phyloP scores from a whole-genome alignment of 2,113 vertebrate genomes.

The Benitochromis conjunctus region DNA sequence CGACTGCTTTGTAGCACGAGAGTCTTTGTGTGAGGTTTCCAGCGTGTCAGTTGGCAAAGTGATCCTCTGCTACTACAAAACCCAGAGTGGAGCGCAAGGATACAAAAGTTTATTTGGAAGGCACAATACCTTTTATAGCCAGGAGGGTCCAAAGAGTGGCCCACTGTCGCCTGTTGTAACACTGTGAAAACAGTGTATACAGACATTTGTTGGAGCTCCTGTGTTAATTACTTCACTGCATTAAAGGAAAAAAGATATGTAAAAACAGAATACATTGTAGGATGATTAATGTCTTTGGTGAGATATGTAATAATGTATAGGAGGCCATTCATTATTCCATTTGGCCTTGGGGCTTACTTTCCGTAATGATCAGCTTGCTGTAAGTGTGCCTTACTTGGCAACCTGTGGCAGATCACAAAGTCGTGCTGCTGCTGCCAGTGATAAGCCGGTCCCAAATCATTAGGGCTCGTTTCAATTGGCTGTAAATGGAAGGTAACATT shows the following conservation, averaged over 20 bases:
- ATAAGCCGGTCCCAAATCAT: slow-evolving; percentile 34
- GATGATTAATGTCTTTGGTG: slow-evolving; percentile 25
- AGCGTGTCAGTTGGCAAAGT: neutral
- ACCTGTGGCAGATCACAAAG: slow-evolving; percentile 36
- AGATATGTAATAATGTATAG: slow-evolving; percentile 37
- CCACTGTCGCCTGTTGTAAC: neutral
- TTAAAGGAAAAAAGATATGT: neutral
- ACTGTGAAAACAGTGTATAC: neutral
- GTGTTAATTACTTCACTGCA: slow-evolving; percentile 13
- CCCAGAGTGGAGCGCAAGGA: neutral
- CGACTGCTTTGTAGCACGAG: neutral
- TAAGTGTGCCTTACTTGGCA: slow-evolving; percentile 46
- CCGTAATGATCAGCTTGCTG: slow-evolving; percentile 42
- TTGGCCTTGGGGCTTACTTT: slow-evolving; percentile 44
- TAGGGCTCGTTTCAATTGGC: slow-evolving; percentile 17
- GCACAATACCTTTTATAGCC: neutral
- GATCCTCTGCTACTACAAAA: neutral
- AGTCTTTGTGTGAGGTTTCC: neutral
- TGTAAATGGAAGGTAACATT: neutral
- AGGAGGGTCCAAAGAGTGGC: neutral
- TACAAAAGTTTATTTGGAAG: neutral
- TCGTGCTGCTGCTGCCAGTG: slow-evolving; percentile 24
- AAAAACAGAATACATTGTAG: neutral
- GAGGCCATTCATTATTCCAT: slow-evolving; percentile 43
- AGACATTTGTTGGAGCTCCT: neutral